Percentiles rank a stretch among this genome's conserved stretches.
Evolutionary conservation across 2,113 vertebrate species (phyloP).

Genomic region (Odocoileus virginianus): DNA sequence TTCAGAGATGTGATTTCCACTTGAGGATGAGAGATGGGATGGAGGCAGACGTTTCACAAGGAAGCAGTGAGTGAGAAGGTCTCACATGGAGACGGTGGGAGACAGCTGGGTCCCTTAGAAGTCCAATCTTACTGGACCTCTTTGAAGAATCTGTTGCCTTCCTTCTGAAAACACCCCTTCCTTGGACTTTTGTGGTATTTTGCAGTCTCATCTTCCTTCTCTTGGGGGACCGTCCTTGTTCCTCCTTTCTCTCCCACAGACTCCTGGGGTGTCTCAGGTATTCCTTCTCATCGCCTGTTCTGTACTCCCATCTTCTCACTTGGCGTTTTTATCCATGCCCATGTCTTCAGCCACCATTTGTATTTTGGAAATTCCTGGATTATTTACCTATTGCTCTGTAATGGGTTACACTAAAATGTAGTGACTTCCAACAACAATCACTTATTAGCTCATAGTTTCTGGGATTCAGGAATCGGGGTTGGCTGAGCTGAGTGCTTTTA

Average conservation of each 20-base stretch:
- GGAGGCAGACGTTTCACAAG: background rate
- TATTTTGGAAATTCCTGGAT: background rate
- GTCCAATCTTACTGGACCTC: background rate
- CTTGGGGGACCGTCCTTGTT: background rate
- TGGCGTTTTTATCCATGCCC: fast-evolving
- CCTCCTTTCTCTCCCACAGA: background rate
- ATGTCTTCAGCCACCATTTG: fast-evolving
- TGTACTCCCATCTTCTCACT: background rate
- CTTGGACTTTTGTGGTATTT: background rate
- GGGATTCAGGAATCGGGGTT: background rate
- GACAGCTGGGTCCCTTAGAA: background rate
- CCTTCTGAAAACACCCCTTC: background rate
- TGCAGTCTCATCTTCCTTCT: no score
- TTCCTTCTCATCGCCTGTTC: background rate
- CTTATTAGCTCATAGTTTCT: background rate
- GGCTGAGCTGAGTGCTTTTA: background rate
- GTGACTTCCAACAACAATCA: background rate
- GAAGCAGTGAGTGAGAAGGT: background rate
- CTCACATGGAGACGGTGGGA: background rate
- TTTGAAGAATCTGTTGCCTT: background rate
- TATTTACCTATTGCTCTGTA: no score
- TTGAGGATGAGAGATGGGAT: background rate
- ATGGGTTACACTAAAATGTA: no score
- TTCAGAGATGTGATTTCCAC: background rate
- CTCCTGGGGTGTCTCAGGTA: background rate